Base-by-base conservation (phyloP, 1,140 invertebrate genomes). In the Bacillus rossius region DNA sequence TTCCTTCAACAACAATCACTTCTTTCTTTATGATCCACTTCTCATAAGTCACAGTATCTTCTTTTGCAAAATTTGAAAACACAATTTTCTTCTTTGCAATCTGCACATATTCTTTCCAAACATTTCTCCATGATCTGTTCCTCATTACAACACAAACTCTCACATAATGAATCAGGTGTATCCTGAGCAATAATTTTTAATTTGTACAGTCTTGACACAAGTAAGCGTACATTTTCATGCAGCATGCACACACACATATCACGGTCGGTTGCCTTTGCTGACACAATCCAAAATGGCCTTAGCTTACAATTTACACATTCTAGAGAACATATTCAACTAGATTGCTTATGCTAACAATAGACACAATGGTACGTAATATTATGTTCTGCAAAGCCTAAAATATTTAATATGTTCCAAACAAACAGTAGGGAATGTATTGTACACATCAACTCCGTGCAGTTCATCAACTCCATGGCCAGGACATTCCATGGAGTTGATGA, bases 201-300 rank as follows among this genome's bases (percentile, higher is more conserved):
- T 63, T 65, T 3, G 51, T 17, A 45, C 45, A 54, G 49, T 61
- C 47, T 37, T 61, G 61, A 56, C 54, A 52, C 23, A 59, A 49
- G 16, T 34, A 34, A 10, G 29, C 29, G 29, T 34, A 34, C 29
- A 47, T 65, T 65, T 34, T 52, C 42, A 59, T 62, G 60, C 34
- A 45, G 56, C 16, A 49, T 53, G 50, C 56, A 64, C 17, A 50
- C 29, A 55, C 64, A 65, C 23, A 60, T 64, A 17, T 64, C 59
- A 26, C 62, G 10, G 22, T 61, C 34, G 17, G 38, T 40, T n/a
- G 57, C 48, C 37, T 55, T 64, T 59, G 41, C 42, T 20, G 50
- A 8, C 19, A 62, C 23, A n/a, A 62, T 45, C 56, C 54, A 65
- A 49, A 65, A 65, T 10, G 64, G 62, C 45, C 59, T 42, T 14